Base-by-base conservation (phyloP, 2,888 invertebrate species). In the Rutpela maculata region DNA sequence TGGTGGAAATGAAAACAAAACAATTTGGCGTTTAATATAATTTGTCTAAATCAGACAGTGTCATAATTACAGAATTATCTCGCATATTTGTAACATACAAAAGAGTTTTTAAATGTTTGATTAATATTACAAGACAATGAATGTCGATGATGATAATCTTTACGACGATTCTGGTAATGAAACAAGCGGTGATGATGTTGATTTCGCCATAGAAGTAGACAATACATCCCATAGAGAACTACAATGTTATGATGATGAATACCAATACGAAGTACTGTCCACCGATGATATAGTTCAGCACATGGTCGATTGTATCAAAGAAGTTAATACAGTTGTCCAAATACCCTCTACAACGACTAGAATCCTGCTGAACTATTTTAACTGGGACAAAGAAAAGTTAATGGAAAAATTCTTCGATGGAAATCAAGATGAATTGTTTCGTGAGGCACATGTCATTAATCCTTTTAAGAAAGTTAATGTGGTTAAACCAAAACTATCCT, bases 381-480 rank as follows among this genome's bases (percentile, higher is more conserved):
- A 98, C 92, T 99, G 99, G 99, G 99, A 99, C 90, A 99, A 98
- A 91, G 99, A 99, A 90, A 98, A 98, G 90, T 92, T 99, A 79
- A 96, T 99, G 95, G 99, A 99, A 91, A 94, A 96, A 89, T 98
- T 95, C 91, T 99, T 98, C 89, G 99, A 98, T 91, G 95, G 95
- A 18, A 97, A 98, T 91, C 97, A 97, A 89, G 98, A 98, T 85
- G 95, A 96, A 88, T 92, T 99, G 85, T 99, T 99, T 90, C 93
- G 94, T 75, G 97, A 98, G 90, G 99, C 99, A 82, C 95, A 97
- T 90, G 97, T 99, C 84, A 94, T 98, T 83, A 98, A 97, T 92
- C 99, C 99, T 77, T 96, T 96, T 90, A 94, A 94, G 86, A 95
- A 95, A 91, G 91, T 93, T 85, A 91, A 91, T 85, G 92, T 92